Conservation (phyloP, 2,113 vertebrate species). For the Anoplopoma fimbria region DNA sequence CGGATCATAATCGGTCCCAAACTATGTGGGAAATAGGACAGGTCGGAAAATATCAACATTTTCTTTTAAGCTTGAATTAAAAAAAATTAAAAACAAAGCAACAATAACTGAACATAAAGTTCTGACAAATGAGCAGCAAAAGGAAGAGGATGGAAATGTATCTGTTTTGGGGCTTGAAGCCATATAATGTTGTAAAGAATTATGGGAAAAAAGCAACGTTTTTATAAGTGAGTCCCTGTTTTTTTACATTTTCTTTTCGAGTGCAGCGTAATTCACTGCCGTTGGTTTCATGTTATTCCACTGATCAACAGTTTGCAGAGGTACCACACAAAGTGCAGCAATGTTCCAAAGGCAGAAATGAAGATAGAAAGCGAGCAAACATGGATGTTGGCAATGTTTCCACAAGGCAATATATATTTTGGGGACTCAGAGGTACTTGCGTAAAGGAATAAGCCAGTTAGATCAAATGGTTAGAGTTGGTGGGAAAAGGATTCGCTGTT, state of each 20-base stretch:
- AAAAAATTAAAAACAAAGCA: not conserved
- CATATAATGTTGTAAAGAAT: not conserved
- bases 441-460: no score
- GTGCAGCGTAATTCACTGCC: not conserved
- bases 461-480: no score
- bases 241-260: no score
- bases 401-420: no score
- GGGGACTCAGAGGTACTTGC: no score
- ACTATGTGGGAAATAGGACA: not conserved
- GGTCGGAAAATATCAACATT: not conserved
- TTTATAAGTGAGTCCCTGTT: not conserved
- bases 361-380: no score
- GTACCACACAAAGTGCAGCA: not conserved
- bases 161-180: no score
- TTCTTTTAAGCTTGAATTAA: not conserved
- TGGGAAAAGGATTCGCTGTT: no score
- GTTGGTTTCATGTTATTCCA: not conserved
- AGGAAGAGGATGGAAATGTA: no score
- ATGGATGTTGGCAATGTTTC: no score
- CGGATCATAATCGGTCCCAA: not conserved
- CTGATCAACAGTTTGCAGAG: not conserved
- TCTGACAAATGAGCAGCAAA: not conserved
- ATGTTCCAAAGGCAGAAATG: no score
- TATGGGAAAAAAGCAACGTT: not conserved
- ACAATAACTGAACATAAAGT: not conserved